These are phyloP conservation scores for Tanaodytes sp. DNA, from an alignment of 2,888 invertebrate species.

Conservation along the genomic window DNA sequence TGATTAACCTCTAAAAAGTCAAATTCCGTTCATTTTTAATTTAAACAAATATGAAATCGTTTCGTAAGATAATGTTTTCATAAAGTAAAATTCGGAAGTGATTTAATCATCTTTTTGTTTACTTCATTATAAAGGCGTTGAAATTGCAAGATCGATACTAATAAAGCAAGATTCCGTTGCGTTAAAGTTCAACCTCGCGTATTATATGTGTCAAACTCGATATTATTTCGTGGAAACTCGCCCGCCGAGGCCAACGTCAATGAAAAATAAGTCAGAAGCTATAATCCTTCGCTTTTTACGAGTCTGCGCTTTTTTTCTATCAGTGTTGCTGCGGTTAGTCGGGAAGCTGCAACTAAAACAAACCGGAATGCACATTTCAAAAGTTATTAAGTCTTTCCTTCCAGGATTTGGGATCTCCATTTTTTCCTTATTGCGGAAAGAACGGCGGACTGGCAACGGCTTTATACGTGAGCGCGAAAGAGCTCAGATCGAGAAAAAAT, in stretches of 20 bases:
- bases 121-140: too few species aligned
- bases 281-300: constrained; percentile 45
- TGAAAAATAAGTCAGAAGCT: constrained; percentile 43
- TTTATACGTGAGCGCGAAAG: constrained; percentile 47
- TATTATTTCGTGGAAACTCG: constrained; percentile 17
- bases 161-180: not conserved
- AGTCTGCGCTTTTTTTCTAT: constrained; percentile 37
- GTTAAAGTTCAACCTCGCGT: not conserved
- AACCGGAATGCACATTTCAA: constrained; percentile 54
- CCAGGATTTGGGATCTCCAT: constrained; percentile 50
- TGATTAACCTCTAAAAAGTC: too few species aligned
- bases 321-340: constrained; percentile 46
- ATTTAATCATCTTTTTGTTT: not conserved
- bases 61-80: too few species aligned
- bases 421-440: constrained; percentile 48
- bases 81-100: too few species aligned
- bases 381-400: constrained; percentile 52
- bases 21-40: too few species aligned
- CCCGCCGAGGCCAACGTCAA: constrained; percentile 26
- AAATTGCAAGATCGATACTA: too few species aligned
- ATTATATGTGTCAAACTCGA: constrained; percentile 25
- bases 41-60: too few species aligned
- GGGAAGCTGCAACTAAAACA: constrained; percentile 49
- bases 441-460: constrained; percentile 43
- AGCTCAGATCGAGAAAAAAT: constrained; percentile 40